Evolutionary conservation across 2,113 vertebrate genomes (phyloP), one percentile per base, ranked within the genome.

Genomic region (Gymnorhina tibicen): DNA sequence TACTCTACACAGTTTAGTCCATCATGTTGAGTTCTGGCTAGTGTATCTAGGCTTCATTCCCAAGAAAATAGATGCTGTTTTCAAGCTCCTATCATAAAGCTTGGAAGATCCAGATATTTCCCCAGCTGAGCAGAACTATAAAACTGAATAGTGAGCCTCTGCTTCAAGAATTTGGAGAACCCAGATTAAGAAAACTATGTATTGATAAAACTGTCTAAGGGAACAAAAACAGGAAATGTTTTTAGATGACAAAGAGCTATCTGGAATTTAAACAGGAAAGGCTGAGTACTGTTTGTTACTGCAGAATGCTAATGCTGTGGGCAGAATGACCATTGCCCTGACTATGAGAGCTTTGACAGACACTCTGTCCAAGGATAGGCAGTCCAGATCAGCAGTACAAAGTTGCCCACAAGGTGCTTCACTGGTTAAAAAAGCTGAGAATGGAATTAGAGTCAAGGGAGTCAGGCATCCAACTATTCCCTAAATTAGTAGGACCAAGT

Each of bases 191-290:
- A 94, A 96, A 96, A 83, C 56, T 91, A 16, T 79, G n/a, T 60
- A 75, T 89, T 80, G 73, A 89, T 92, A 91, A 94, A 94, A 90
- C 55, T 52, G 20, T 52, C 82, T 53, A 41, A 86, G 49, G 72
- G 80, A 83, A 95, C 85, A 95, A 96, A 93, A 96, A 60, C 95
- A 95, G 95, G 93, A 95, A 97, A 94, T 94, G 53, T 91, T 94
- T 94, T 92, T 32, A 70, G 62, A 86, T 93, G 93, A 93, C 64
- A 93, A 80, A 79, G 47, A 84, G 19, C 85, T 81, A 72, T 95
- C 77, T 76, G 91, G 88, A 94, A 84, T 96, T 96, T 95, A 95
- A 96, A 94, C 93, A 95, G 96, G 96, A 97, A 96, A 75, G 73
- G 12, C 68, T 11, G 59, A 94, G 93, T 59, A 84, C 93, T 92